These are phyloP conservation scores for Neofelis nebulosa DNA, from an alignment of 2,113 vertebrate species.

Conservation along the genomic window DNA sequence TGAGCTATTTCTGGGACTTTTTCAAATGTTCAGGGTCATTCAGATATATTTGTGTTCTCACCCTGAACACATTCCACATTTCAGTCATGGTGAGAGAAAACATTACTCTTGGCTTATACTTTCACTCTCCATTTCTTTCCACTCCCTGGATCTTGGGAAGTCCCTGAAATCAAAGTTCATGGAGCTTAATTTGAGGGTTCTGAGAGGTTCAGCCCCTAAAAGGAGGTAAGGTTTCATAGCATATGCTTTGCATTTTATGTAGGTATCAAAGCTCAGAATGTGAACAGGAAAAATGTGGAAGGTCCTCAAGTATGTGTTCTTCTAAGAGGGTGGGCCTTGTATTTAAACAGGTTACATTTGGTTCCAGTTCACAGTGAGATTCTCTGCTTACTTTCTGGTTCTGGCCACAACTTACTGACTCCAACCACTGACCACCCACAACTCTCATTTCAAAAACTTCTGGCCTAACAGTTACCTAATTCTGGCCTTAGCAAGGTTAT, in stretches of 20 bases:
- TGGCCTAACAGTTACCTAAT: background rate
- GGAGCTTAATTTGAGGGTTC: background rate
- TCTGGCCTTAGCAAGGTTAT: background rate
- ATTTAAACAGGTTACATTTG: background rate
- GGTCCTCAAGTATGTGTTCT: background rate
- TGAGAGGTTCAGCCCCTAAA: background rate
- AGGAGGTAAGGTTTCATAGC: background rate
- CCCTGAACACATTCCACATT: background rate
- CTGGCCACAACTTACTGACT: background rate
- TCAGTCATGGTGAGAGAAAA: slow-evolving; percentile 22
- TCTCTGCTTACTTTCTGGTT: background rate
- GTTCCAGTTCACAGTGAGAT: background rate
- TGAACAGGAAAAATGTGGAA: background rate
- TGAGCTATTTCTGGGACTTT: background rate
- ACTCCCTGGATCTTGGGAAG: background rate
- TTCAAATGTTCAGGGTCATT: slow-evolving; percentile 12
- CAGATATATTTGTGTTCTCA: background rate
- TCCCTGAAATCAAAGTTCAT: background rate
- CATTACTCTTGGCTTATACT: slow-evolving; percentile 1
- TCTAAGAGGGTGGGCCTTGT: background rate
- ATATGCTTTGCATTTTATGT: background rate
- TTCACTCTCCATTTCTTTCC: slow-evolving; percentile 18
- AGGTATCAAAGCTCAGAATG: background rate
- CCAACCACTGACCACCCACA: background rate
- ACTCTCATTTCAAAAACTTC: slow-evolving; percentile 27